Evolutionary conservation across 2,113 vertebrate genomes (phyloP), one percentile per base, ranked within the genome.

Genomic region (Mobula hypostoma): DNA sequence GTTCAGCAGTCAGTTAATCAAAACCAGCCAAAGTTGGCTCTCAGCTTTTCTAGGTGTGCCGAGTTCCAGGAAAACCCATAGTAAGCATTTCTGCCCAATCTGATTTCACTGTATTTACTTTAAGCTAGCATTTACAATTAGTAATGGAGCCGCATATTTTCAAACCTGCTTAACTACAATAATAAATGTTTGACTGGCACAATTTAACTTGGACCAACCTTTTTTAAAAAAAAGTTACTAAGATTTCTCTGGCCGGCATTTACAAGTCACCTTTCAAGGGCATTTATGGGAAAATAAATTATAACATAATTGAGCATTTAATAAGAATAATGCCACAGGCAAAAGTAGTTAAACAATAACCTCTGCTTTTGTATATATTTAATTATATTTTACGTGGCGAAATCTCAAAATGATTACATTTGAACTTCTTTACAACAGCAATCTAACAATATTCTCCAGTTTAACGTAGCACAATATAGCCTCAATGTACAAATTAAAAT

Each of bases 1-100:
- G 48, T 87, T 87, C 40, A 61, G 83, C 56, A 61, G 83, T 61
- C 74, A 76, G 70, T 93, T 72, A 93, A 93, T 93, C 91, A 93
- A 74, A 93, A 72, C 70, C 40, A 74, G 40, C 72, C 29, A 74
- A 76, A 32, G 32, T 24, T 11, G 68, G 27, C 36, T 93, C 21
- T 12, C 27, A 27, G 32, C 70, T 93, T 93, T 93, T 93, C 70
- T 48, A 93, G 40, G 70, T 56, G 29, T 27, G 19, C 91, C 14
- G 5, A 56, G 70, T 93, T 93, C 68, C 70, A 93, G 70, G 68
- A 93, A 93, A 93, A 14, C 14, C 29, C n/a, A 66, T n/a, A 17
- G 15, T 66, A 90, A 32, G 85, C 70, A 74, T 74, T 93, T 74
- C 91, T 48, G 91, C 91, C 40, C 74, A 36, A 56, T 93, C 70